Evolutionary conservation across 2,888 invertebrate genomes (phyloP).

Genomic region (Parnassius apollo): DNA sequence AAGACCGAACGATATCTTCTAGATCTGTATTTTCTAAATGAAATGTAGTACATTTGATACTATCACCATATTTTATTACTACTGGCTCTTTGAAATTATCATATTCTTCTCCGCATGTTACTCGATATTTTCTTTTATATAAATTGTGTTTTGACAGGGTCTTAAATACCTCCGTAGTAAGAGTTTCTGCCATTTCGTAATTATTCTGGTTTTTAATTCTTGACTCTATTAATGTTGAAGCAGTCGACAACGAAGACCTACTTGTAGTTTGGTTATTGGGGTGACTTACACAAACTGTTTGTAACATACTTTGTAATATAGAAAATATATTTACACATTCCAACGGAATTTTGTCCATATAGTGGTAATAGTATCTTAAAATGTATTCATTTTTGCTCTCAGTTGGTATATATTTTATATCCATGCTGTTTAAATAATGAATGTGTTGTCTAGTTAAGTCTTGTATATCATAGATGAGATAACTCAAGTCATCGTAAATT

Average conservation of each 20-base stretch:
- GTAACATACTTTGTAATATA: conserved; percentile 58
- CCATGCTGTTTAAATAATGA: conserved; percentile 72
- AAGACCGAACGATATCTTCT: conserved; percentile 52
- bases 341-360: conserved; percentile 52
- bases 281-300: conserved; percentile 45
- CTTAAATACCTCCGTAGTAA: conserved; percentile 57
- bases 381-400: conserved; percentile 37
- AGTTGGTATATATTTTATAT: conserved; percentile 53
- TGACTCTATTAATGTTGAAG: conserved; percentile 37
- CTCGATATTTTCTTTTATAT: conserved; percentile 54
- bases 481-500: conserved; percentile 77
- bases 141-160: conserved; percentile 53
- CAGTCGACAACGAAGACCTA: conserved; percentile 42
- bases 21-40: conserved; percentile 64
- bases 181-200: conserved; percentile 46
- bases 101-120: conserved; percentile 64
- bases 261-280: conserved; percentile 40
- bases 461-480: conserved; percentile 76
- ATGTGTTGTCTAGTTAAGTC: conserved; percentile 73
- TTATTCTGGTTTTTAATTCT: conserved; percentile 41
- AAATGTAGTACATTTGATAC: conserved; percentile 58
- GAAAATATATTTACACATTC: conserved; percentile 64
- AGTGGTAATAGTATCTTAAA: conserved; percentile 42
- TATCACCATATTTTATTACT: conserved; percentile 62
- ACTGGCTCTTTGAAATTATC: conserved; percentile 60